Percentiles rank a stretch among this genome's conserved stretches.
Conservation (phyloP, 2,113 vertebrate species). For the Caracal caracal region DNA sequence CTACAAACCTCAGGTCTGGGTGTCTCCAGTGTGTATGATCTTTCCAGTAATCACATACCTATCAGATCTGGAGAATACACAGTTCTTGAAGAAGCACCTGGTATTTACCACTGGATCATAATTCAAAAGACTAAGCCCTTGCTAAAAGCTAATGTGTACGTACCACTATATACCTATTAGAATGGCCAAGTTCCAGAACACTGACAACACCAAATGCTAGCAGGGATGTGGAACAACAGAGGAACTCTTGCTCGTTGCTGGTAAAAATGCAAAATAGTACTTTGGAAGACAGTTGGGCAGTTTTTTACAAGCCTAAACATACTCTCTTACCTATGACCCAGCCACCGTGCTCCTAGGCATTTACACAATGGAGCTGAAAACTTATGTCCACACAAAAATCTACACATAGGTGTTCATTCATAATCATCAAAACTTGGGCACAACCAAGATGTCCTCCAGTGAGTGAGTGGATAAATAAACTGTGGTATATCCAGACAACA, state of each 20-base stretch:
- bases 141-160: not conserved
- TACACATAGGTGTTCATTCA: not conserved
- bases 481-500: not conserved
- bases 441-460: not conserved
- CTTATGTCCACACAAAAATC: not conserved
- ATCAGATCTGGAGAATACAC: not conserved
- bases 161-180: not conserved
- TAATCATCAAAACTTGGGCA: not conserved
- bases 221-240: not conserved
- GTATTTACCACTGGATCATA: not conserved
- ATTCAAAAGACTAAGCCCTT: conserved; percentile 7
- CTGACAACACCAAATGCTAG: not conserved
- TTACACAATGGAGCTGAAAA: not conserved
- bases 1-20: not conserved
- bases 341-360: not conserved
- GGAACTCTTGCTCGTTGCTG: not conserved
- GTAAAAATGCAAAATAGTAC: not conserved
- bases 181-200: not conserved
- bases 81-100: not conserved
- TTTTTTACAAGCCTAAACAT: not conserved
- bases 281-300: not conserved
- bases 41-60: not conserved
- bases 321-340: not conserved
- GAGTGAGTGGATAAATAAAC: not conserved
- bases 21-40: not conserved